Evolutionary conservation across 2,113 vertebrate species (phyloP), one percentile per base, ranked within the genome.

Genomic region (Terrapene triunguis): DNA sequence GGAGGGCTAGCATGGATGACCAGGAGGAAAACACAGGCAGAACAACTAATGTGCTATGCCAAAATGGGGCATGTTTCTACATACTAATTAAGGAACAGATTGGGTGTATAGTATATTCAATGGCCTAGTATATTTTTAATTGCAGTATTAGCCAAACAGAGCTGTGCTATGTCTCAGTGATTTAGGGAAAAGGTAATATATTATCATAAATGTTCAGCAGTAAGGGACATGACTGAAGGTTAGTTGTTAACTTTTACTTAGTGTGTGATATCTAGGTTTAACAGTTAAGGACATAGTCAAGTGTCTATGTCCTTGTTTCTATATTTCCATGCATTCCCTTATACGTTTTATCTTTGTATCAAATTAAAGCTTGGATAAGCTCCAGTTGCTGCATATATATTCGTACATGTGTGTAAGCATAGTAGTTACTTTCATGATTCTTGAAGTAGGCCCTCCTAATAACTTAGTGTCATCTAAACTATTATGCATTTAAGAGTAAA

Each of bases 151-250:
- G 11, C 42, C 88, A 76, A 80, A 80, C 47, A 72, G 53, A 10
- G 24, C 74, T 59, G 50, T 55, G 27, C 32, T 76, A 14, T 76
- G 57, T 13, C 78, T 84, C 1, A 0, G 2, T 55, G 47, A 2
- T 19, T 83, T 1, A 0, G 74, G 62, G 62, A 13, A 84, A 4
- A 0, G 2, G 59, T 74, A 74, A 42, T 42, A 74, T 3, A 6
- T 22, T 74, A 25, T 44, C 12, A 74, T 84, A 51, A 74, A 1
- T 12, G 25, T 8, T 81, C 5, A 10, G 35, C 35, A 59, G 32
- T 79, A 11, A 55, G 53, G n/a, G 17, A 84, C 78, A 29, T 24
- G 80, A 21, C 25, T 78, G 44, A 25, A 0, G 0, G 16, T n/a
- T 19, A 79, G 25, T 44, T 47, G 3, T n/a, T 62, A 17, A 69